Base-by-base conservation (phyloP, 2,797 vertebrate genomes). In the Threskiornis aethiopicus region DNA sequence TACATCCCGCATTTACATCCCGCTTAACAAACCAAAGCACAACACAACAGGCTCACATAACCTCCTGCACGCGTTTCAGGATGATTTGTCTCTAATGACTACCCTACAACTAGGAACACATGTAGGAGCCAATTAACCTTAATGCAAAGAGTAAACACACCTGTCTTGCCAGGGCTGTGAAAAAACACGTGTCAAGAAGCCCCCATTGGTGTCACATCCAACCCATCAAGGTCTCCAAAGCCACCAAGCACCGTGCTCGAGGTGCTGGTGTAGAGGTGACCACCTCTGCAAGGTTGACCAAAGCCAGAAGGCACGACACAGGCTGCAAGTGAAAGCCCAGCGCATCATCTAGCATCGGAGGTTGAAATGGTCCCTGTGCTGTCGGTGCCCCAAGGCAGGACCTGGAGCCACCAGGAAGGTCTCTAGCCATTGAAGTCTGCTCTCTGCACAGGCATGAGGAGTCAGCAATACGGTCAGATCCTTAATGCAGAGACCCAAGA, bases 261-360 rank as follows among this genome's bases (percentile, higher is more conserved):
- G 44, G 49, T 28, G 35, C 52, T 58, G 77, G 31, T 5, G 49
- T 41, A 19, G 39, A 76, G 37, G 41, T 9, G 16, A 61, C 8
- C 66, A 37, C 15, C n/a, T 75, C 54, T 54, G 35, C 44, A 46
- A 49, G 20, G 57, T 9, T 49, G 57, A 46, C 26, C 54, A 55
- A 49, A 75, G 78, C 49, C 66, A 39, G 29, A 47, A 65, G 46
- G 15, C 28, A 44, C 0, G 0, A n/a, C 7, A 13, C 20, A 49
- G 37, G 58, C 26, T 79, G 24, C 19, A 24, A 62, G 42, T 35
- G 47, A 47, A 31, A 80, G 16, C 16, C 58, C 44, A 20, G 47
- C 5, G 2, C 47, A 7, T 47, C 5, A 6, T 39, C 47, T 16
- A 0, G 10, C 20, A 24, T 0, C 1, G 1, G 26, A 39, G 31